phyloP scores from a whole-genome alignment of 2,888 invertebrate genomes.

The Scaptomyza parva region DNA sequence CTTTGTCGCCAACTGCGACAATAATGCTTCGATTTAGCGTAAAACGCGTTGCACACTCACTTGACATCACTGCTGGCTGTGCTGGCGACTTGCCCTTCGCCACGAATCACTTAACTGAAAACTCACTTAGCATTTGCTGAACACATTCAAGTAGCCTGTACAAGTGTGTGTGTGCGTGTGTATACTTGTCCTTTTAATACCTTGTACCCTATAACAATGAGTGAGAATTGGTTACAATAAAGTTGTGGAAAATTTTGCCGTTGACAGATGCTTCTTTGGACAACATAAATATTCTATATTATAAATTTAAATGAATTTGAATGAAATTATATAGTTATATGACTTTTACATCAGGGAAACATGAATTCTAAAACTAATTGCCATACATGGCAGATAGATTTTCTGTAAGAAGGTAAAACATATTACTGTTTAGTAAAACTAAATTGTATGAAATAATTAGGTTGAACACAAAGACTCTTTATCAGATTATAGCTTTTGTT shows the following conservation, averaged over 20 bases:
- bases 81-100: constrained; percentile 34
- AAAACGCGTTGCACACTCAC: constrained; percentile 51
- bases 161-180: neutral
- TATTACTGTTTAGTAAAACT: too few species aligned
- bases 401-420: too few species aligned
- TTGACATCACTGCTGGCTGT: constrained; percentile 23
- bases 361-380: too few species aligned
- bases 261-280: neutral
- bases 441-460: too few species aligned
- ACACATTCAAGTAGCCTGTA: neutral
- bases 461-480: too few species aligned
- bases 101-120: constrained; percentile 23
- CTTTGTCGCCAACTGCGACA: constrained; percentile 63
- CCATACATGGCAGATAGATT: too few species aligned
- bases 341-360: too few species aligned
- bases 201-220: neutral
- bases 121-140: constrained; percentile 9
- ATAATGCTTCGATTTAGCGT: constrained; percentile 62
- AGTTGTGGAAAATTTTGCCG: neutral
- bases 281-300: too few species aligned
- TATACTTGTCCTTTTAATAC: neutral
- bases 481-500: constrained; percentile 40
- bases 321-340: too few species aligned
- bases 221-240: neutral
- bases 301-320: too few species aligned